Base-by-base conservation (phyloP, 2,888 invertebrate genomes). In the Penaeus monodon region DNA sequence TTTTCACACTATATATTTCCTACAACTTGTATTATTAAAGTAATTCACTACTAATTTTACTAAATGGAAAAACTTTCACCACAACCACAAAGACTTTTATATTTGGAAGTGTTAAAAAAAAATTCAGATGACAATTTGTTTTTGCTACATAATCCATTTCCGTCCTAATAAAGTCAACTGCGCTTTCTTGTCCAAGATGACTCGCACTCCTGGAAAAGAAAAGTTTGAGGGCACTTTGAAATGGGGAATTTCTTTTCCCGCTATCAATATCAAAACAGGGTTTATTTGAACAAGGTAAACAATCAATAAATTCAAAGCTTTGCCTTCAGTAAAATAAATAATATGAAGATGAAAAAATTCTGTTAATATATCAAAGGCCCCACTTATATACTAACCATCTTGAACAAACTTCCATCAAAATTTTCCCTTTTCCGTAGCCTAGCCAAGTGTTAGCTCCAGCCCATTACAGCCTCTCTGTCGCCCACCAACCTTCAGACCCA, bases 31-130 rank as follows among this genome's bases (percentile, higher is more conserved):
- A 20, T 57, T 57, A 20, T 57, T 57, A 20, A 57, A 2, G 57
- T 57, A 20, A 57, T n/a, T 57, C 57, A 57, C 57, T 10, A 57
- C 57, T 57, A 20, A 57, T 3, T 14, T 57, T 12, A 57, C 66
- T 93, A 98, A 92, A 99, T 95, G 93, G 96, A 98, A 93, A 99
- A 99, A 90, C 99, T 99, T 95, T 99, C 99, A 85, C 99, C 99
- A 94, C 99, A 99, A 74, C 99, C 99, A 93, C 99, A 99, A 20
- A 98, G 99, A 87, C 99, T 99, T 94, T 99, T 99, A 90, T 99
- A 98, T 92, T 99, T 99, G 64, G 99, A 99, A 94, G 99, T 99
- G 92, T 99, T 98, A 92, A 99, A 99, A 84, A 99, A 97, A 94
- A 99, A 99, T 93, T 99, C 99, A 70, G 98, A 95, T 90, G 97